Percentiles rank a stretch among this genome's conserved stretches.
These are phyloP conservation scores for Musca domestica DNA, from an alignment of 1,140 invertebrate genomes.

Conservation along the genomic window DNA sequence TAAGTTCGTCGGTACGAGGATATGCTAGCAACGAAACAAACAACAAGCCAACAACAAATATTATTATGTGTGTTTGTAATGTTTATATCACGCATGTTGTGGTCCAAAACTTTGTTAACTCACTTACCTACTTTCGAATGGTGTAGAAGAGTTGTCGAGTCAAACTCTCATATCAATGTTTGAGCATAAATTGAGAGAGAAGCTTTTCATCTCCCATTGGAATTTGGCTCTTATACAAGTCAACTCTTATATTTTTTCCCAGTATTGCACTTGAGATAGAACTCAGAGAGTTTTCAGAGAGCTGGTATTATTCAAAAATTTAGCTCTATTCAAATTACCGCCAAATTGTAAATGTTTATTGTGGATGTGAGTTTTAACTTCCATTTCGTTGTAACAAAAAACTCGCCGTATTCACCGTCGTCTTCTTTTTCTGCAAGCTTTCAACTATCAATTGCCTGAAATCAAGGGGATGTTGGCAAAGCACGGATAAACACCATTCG, in stretches of 20 bases:
- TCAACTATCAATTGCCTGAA: conserved; percentile 6
- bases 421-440: neutral
- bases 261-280: neutral
- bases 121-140: conserved; percentile 1
- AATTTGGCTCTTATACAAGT: neutral
- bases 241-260: neutral
- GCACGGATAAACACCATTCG: neutral
- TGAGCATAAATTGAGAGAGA: no score
- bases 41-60: neutral
- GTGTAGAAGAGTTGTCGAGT: no score
- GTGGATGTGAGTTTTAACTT: no score
- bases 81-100: no score
- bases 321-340: conserved; percentile 1
- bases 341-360: neutral
- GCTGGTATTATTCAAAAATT: neutral
- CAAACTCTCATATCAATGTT: no score
- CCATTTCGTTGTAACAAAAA: no score
- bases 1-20: neutral
- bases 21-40: neutral
- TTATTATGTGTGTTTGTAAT: neutral
- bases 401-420: no score
- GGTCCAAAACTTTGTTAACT: no score
- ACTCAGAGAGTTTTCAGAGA: neutral
- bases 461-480: neutral
- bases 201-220: no score